Conservation (phyloP, 2,797 vertebrate genomes). For the Mionectes olivaceus region DNA sequence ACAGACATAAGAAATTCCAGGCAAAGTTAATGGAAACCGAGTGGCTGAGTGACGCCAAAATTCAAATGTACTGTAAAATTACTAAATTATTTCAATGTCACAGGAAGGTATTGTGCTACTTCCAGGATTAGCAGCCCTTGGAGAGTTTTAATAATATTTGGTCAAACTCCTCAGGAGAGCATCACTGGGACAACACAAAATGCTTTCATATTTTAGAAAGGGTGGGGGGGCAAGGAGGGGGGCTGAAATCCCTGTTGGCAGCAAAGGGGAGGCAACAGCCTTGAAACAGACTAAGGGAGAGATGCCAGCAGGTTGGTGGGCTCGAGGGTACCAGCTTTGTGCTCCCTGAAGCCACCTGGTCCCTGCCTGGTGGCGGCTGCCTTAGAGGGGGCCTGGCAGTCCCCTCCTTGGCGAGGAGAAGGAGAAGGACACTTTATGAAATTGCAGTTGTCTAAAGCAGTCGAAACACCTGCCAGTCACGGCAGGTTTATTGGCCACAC, state of each 20-base stretch:
- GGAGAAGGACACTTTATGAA: constrained; percentile 54
- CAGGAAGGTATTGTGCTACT: constrained; percentile 35
- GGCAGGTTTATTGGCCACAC: constrained; percentile 49
- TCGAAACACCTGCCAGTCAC: constrained; percentile 73
- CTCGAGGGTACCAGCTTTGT: accelerated
- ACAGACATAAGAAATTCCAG: constrained; percentile 69
- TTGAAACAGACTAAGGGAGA: background rate
- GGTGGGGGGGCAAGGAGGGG: background rate
- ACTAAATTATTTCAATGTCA: constrained; percentile 79
- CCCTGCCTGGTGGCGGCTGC: background rate
- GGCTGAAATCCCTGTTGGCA: background rate
- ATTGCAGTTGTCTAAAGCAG: constrained; percentile 51
- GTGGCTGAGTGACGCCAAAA: constrained; percentile 62
- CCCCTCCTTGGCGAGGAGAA: constrained; percentile 10
- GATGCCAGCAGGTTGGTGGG: background rate
- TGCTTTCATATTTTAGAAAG: background rate
- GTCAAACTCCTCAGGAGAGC: constrained; percentile 61
- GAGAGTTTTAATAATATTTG: constrained; percentile 73
- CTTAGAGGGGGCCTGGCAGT: background rate
- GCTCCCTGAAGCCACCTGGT: background rate
- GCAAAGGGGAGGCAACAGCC: background rate
- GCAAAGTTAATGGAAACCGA: constrained; percentile 78
- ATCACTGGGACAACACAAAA: background rate
- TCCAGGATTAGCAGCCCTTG: constrained; percentile 74
- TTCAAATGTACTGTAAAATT: constrained; percentile 82